phyloP scores from a whole-genome alignment of 1,140 invertebrate species.

The Anoplolepis gracilipes region DNA sequence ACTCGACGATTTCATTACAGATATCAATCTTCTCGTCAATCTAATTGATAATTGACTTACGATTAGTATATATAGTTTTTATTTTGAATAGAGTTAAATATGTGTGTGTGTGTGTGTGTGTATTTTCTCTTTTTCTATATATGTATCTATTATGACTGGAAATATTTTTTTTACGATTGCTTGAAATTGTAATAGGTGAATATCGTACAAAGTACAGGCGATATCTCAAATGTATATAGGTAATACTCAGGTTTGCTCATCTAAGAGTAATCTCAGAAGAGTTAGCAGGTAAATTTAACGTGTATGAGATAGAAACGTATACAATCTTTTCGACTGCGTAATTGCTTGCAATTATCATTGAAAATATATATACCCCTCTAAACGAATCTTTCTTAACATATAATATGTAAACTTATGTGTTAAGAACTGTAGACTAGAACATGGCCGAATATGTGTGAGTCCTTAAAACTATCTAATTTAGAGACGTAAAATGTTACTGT shows the following conservation, averaged over 20 bases:
- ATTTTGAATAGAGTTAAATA: constrained; percentile 27
- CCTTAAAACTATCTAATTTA: constrained; percentile 50
- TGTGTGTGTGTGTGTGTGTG: neutral
- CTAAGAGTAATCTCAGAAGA: constrained; percentile 21
- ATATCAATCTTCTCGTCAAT: constrained; percentile 61
- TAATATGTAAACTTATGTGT: constrained; percentile 45
- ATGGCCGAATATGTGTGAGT: constrained; percentile 66
- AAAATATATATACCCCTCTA: constrained; percentile 9
- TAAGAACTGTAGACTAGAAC: constrained; percentile 72
- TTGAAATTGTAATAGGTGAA: constrained; percentile 42
- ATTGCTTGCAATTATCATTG: constrained; percentile 15
- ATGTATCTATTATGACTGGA: constrained; percentile 34
- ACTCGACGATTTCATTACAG: constrained; percentile 53
- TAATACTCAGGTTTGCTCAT: constrained; percentile 16
- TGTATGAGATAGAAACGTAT: constrained; percentile 8
- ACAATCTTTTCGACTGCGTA: constrained; percentile 20
- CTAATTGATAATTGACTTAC: constrained; percentile 70
- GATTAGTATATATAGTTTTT: constrained; percentile 57
- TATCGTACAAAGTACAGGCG: neutral
- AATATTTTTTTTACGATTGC: constrained; percentile 46
- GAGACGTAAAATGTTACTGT: neutral
- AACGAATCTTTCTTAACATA: constrained; percentile 33
- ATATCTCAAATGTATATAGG: neutral
- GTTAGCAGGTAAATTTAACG: constrained; percentile 21
- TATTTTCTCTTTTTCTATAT: constrained; percentile 12